Base-by-base conservation (phyloP, 2,113 vertebrate genomes). In the Barnardius zonarius region DNA sequence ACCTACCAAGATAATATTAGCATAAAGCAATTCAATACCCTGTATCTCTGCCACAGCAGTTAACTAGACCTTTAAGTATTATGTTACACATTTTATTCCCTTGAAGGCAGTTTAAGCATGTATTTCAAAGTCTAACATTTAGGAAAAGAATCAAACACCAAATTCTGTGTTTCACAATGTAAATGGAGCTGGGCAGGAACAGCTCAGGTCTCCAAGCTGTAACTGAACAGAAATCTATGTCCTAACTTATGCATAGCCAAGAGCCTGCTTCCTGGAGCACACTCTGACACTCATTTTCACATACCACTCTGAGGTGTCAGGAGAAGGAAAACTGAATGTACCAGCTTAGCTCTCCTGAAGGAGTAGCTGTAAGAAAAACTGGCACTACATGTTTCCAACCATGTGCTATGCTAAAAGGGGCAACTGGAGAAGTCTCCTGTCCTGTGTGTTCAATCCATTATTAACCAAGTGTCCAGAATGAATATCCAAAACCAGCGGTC, bases 11-110 rank as follows among this genome's bases (percentile, higher is more conserved):
- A 87, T 73, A 93, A 79, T 79, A 87, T 48, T 67, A 94, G 44
- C 94, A 88, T 68, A 93, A 79, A 85, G 74, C 62, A 91, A 95
- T 84, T 78, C 44, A 84, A 91, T 44, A 79, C 24, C 43, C 68
- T 51, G 14, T 83, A 83, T 59, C 78, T 79, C 70, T 87, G 44
- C 52, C 78, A 73, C 62, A 66, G 87, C 66, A 76, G 62, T 52
- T 87, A 89, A 83, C 62, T 62, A 57, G 49, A 92, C 67, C 94
- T 96, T 62, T 19, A 6, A 18, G 28, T 77, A 84, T 68, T 39
- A 48, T 0, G 27, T 95, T 92, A 92, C 78, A 72, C 39, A 23
- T 44, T 82, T 89, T 64, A 84, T 57, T 91, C 55, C 55, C 35
- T 35, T 78, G 43, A 90, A 84, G 46, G 62, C 57, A 94, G 41